Base-by-base conservation (phyloP, 2,797 vertebrate species). In the Distichodus sexfasciatus region DNA sequence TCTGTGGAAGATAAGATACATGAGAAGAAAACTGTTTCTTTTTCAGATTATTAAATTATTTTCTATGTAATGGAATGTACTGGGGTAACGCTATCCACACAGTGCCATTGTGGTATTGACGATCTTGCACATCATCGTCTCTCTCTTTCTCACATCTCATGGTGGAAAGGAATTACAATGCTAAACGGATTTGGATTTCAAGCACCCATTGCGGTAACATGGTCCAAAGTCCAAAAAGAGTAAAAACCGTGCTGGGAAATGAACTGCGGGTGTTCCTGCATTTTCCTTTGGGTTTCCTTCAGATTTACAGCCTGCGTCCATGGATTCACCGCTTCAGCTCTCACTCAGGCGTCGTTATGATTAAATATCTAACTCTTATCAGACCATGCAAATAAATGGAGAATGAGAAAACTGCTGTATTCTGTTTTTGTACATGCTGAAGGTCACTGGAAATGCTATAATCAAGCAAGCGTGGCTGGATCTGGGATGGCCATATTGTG, bases 401-500 rank as follows among this genome's bases (percentile, higher is more conserved):
- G 55, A 66, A 61, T 65, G 26, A 63, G 23, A n/a, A 68, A 53
- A 75, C 80, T 47, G 26, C n/a, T 41, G 48, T 31, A 36, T 66
- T 65, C 73, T 72, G 69, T 81, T 83, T 77, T 51, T 44, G 69
- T 80, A 77, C 74, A 71, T 62, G 69, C 15, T n/a, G 51, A 72
- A 80, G 76, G 71, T 82, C 77, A 82, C 66, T 77, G 69, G 47
- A 69, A 72, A 76, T 76, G 78, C 80, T 75, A 78, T 79, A 85
- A 86, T 88, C 82, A 85, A 54, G 81, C 53, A 17, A 72, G 14
- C 23, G 14, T 55, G 79, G 60, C 33, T 66, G 51, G 76, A 64
- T 74, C 79, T 79, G 77, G 72, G 81, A 85, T 82, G 76, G 72
- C 76, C 77, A 4, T 87, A 71, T 87, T 85, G 84, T 83, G 80